A percentile compares a stretch with the other conserved stretches of the same genome.
These are phyloP conservation scores for Jordanella pulchra DNA, from an alignment of 2,797 vertebrate genomes.

Conservation along the genomic window DNA sequence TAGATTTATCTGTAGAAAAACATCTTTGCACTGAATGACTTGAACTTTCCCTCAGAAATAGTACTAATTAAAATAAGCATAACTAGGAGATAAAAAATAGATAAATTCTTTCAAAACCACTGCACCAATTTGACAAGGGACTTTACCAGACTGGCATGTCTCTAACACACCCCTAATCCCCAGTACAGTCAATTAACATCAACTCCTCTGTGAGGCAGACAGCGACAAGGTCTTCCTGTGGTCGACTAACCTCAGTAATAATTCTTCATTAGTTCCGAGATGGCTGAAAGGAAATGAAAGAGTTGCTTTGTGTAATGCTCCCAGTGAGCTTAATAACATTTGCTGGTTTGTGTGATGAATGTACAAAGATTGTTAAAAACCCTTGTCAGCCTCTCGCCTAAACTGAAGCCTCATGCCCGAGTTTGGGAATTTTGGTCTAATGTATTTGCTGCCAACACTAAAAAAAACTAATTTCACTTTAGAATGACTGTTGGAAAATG, in stretches of 20 bases:
- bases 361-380: constrained; percentile 26
- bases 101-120: constrained; percentile 22
- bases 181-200: constrained; percentile 67
- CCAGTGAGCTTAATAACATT: constrained; percentile 34
- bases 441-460: constrained; percentile 17
- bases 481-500: not conserved
- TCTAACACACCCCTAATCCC: constrained; percentile 59
- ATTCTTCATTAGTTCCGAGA: constrained; percentile 67
- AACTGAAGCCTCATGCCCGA: constrained; percentile 35
- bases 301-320: constrained; percentile 42
- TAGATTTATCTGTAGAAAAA: constrained; percentile 26
- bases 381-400: constrained; percentile 38
- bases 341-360: constrained; percentile 41
- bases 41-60: constrained; percentile 15
- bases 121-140: constrained; percentile 33
- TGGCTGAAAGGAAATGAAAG: constrained; percentile 48
- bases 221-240: constrained; percentile 53
- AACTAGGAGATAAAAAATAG: not conserved
- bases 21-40: constrained; percentile 18
- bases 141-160: constrained; percentile 51
- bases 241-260: constrained; percentile 64
- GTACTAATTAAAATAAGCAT: not conserved
- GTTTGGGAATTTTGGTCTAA: constrained; percentile 15
- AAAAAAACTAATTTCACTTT: constrained; percentile 17
- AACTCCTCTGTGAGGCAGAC: constrained; percentile 56